These are phyloP conservation scores for Megamerina dolium DNA, from an alignment of 2,888 invertebrate species.

Conservation along the genomic window DNA sequence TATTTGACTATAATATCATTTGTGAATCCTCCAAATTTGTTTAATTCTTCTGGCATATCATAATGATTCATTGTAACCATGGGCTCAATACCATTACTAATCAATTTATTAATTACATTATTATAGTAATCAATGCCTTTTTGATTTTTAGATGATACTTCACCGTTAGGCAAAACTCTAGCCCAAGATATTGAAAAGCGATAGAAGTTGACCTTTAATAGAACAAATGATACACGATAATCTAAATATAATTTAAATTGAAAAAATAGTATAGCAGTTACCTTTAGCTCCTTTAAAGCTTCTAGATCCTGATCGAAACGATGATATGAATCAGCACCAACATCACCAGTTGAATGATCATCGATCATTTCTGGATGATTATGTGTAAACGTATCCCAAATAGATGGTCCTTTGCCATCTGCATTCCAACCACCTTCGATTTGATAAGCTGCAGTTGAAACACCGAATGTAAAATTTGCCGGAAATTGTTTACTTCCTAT, in stretches of 20 bases:
- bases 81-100: conserved; percentile 57
- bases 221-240: neutral
- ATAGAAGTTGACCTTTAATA: conserved; percentile 48
- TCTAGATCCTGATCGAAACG: conserved; percentile 55
- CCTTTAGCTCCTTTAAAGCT: conserved; percentile 52
- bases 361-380: conserved; percentile 42
- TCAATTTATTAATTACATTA: conserved; percentile 57
- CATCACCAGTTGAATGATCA: conserved; percentile 53
- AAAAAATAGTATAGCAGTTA: conserved; percentile 21
- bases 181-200: conserved; percentile 61
- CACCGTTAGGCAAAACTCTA: conserved; percentile 57
- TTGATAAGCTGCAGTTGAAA: conserved; percentile 36
- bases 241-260: neutral
- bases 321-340: conserved; percentile 59
- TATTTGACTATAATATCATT: conserved; percentile 50
- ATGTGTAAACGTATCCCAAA: conserved; percentile 51
- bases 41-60: conserved; percentile 54
- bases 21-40: conserved; percentile 53
- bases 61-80: conserved; percentile 56
- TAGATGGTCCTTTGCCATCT: conserved; percentile 52
- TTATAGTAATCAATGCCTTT: conserved; percentile 61
- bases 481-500: conserved; percentile 28
- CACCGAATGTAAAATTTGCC: conserved; percentile 30
- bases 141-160: conserved; percentile 53
- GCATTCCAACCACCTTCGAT: conserved; percentile 38